Conservation (phyloP, 2,113 vertebrate genomes). For the Toxostoma redivivum region DNA sequence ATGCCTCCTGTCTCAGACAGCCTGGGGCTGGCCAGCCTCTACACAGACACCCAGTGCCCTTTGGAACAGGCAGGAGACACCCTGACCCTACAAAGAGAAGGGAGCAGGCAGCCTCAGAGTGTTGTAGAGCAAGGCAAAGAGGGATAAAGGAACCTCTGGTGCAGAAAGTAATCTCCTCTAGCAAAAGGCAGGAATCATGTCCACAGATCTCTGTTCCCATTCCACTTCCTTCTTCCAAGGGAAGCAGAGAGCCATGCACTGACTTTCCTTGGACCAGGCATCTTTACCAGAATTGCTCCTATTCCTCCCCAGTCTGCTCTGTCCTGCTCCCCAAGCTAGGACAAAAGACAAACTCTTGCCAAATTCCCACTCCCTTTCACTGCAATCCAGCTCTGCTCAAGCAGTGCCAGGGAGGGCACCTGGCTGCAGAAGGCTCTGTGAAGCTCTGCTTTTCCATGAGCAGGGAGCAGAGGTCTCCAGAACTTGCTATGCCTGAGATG, state of each 20-base stretch:
- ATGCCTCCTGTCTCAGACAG: not conserved
- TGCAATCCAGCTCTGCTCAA: not conserved
- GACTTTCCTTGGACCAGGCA: not conserved
- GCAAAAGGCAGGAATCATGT: not conserved
- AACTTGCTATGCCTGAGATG: not conserved
- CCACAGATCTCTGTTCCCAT: not conserved
- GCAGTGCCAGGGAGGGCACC: accelerated
- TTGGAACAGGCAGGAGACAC: not conserved
- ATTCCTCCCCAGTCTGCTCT: not conserved
- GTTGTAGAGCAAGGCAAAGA: not conserved
- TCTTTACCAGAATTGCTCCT: not conserved
- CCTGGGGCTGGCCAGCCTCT: not conserved
- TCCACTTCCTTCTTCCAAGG: not conserved
- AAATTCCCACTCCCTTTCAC: not conserved
- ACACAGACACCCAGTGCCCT: not conserved
- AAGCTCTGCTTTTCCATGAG: not conserved
- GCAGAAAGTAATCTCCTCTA: not conserved
- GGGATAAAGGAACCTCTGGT: not conserved
- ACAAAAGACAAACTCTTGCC: not conserved
- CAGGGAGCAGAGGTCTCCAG: not conserved
- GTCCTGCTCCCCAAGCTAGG: not conserved
- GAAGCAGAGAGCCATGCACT: not conserved
- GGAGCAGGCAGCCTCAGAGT: not conserved
- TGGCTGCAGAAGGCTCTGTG: not conserved
- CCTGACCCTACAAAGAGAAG: not conserved